Evolutionary conservation across 2,888 invertebrate genomes (phyloP).

Genomic region (Ferrisia virgata): DNA sequence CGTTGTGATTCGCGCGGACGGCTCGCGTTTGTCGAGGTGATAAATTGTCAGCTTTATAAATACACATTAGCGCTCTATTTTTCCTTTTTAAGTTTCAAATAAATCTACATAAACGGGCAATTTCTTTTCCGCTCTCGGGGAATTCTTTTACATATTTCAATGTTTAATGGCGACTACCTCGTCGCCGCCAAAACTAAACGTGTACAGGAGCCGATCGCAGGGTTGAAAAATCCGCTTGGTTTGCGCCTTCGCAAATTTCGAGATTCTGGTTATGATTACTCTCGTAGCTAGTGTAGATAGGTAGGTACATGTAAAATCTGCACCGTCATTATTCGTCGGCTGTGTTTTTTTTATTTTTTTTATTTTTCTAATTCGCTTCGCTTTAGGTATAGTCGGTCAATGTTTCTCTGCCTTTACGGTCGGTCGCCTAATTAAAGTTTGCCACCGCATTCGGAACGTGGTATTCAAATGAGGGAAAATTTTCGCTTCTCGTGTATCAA

Average conservation of each 20-base stretch:
- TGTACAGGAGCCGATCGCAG: not conserved
- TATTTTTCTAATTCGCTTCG: too few relatives aligned
- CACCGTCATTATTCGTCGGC: too few relatives aligned
- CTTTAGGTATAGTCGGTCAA: too few relatives aligned
- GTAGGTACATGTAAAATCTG: not conserved
- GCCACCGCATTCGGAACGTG: not conserved
- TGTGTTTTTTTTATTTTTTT: too few relatives aligned
- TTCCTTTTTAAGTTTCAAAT: conserved; percentile 40
- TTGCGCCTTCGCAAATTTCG: too few relatives aligned
- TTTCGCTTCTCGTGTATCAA: not conserved
- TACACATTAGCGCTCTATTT: conserved; percentile 40
- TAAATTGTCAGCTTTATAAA: conserved; percentile 42
- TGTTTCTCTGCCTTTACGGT: too few relatives aligned
- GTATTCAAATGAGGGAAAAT: conserved; percentile 11
- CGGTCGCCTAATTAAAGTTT: not conserved
- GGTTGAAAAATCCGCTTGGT: not conserved
- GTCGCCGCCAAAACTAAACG: not conserved
- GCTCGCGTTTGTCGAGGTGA: conserved; percentile 26
- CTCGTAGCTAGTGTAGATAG: too few relatives aligned
- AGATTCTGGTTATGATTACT: not conserved
- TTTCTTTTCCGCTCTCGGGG: conserved; percentile 37
- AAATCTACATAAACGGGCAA: conserved; percentile 42
- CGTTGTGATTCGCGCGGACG: conserved; percentile 1
- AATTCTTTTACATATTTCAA: conserved; percentile 43
- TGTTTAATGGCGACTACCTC: conserved; percentile 21